Evolutionary conservation across 2,797 vertebrate genomes (phyloP).

Genomic region (Artibeus jamaicensis): DNA sequence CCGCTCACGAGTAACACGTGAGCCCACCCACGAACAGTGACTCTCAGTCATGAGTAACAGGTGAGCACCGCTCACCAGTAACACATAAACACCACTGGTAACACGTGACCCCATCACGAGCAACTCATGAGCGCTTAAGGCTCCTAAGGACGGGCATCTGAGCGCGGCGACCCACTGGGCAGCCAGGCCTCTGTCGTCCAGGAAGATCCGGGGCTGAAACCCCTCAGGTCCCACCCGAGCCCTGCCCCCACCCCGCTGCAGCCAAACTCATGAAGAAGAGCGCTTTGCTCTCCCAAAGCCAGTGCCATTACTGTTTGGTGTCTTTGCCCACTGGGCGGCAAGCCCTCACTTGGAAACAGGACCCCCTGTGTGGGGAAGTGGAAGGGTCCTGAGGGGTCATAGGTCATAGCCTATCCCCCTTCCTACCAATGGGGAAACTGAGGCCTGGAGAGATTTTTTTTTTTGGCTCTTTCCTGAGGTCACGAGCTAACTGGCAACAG

Average conservation of each 20-base stretch:
- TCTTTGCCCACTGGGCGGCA: neutral
- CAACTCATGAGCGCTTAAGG: neutral
- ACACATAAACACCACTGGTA: neutral
- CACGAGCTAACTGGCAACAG: fast-evolving
- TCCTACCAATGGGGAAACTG: neutral
- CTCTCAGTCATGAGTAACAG: neutral
- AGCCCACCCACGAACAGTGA: neutral
- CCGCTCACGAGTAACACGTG: neutral
- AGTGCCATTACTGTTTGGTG: neutral
- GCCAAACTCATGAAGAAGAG: neutral
- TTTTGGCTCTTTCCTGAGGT: neutral
- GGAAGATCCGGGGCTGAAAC: neutral
- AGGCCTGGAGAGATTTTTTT: neutral
- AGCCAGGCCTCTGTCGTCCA: neutral
- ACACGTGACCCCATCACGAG: neutral
- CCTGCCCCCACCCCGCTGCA: neutral
- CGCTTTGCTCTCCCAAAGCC: neutral
- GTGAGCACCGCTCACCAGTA: neutral
- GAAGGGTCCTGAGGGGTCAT: neutral
- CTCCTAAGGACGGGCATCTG: neutral
- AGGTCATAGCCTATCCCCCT: neutral
- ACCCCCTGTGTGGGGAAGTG: fast-evolving
- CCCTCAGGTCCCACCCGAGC: neutral
- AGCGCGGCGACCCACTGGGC: neutral
- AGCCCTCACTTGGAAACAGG: neutral